Evolutionary conservation across 64 coral and sea anemone species (phyloP).

Genomic region (Montipora sp.): DNA sequence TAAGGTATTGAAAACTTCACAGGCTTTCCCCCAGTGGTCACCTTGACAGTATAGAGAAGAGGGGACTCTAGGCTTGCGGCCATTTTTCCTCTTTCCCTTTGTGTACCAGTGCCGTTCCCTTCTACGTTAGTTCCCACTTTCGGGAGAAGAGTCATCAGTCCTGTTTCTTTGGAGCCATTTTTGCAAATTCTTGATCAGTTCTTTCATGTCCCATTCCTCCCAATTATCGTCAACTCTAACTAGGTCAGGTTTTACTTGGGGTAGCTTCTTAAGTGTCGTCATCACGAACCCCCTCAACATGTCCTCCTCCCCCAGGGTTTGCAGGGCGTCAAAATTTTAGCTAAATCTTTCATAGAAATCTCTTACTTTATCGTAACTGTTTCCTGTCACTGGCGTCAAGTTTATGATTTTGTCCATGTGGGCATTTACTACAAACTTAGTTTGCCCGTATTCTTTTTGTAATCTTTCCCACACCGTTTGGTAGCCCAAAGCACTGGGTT

Average conservation of each 20-base stretch:
- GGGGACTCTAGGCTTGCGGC: slow-evolving; percentile 1
- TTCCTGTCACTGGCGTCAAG: slow-evolving; percentile 41
- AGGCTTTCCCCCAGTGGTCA: slow-evolving; percentile 33
- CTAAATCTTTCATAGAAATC: slow-evolving; percentile 65
- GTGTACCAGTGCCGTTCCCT: slow-evolving; percentile 56
- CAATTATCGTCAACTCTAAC: slow-evolving; percentile 72
- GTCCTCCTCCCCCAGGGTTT: slow-evolving; percentile 64
- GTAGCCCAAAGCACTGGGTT: slow-evolving; percentile 55
- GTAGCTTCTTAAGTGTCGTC: slow-evolving; percentile 75
- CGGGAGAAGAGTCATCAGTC: slow-evolving; percentile 45
- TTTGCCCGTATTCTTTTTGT: slow-evolving; percentile 69
- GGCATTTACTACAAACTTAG: slow-evolving; percentile 59
- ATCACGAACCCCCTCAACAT: slow-evolving; percentile 15
- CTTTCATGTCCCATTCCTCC: slow-evolving; percentile 79
- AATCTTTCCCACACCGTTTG: slow-evolving; percentile 43
- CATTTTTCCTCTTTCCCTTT: not conserved
- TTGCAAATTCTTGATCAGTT: slow-evolving; percentile 58
- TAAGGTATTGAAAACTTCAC: slow-evolving; percentile 54
- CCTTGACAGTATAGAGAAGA: slow-evolving; percentile 59
- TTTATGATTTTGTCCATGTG: slow-evolving; percentile 69
- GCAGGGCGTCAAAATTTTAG: slow-evolving; percentile 62
- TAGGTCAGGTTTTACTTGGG: slow-evolving; percentile 80
- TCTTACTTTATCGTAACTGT: slow-evolving; percentile 39
- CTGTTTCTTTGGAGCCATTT: slow-evolving; percentile 78
- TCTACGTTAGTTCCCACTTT: not conserved